Conservation (phyloP, 2,888 invertebrate genomes). For the Mycalesis mineus region DNA sequence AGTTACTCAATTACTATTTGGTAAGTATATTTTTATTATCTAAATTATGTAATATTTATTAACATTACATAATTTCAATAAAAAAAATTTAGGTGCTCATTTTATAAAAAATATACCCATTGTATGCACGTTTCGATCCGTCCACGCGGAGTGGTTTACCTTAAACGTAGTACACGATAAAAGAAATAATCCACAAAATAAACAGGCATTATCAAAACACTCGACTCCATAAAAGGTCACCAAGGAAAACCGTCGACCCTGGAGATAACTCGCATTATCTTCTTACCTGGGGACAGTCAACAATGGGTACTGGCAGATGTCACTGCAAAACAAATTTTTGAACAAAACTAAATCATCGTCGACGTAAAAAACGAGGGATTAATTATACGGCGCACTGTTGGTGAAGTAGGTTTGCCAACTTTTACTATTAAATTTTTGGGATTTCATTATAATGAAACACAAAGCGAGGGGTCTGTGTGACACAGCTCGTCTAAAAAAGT, state of each 20-base stretch:
- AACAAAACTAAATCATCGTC: slow-evolving; percentile 62
- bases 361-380: slow-evolving; percentile 53
- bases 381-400: slow-evolving; percentile 37
- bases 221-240: slow-evolving; percentile 64
- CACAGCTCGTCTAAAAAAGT: too few species aligned
- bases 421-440: slow-evolving; percentile 28
- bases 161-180: slow-evolving; percentile 9
- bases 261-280: slow-evolving; percentile 71
- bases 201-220: slow-evolving; percentile 69
- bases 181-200: slow-evolving; percentile 54
- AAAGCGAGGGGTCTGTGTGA: background rate
- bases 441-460: background rate
- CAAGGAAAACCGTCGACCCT: slow-evolving; percentile 70
- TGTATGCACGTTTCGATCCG: background rate
- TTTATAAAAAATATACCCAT: too few species aligned
- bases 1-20: too few species aligned
- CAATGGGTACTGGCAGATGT: slow-evolving; percentile 72
- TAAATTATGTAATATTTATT: too few species aligned
- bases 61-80: too few species aligned
- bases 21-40: too few species aligned
- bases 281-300: slow-evolving; percentile 68
- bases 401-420: slow-evolving; percentile 32
- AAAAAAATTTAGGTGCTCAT: too few species aligned
- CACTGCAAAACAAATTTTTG: slow-evolving; percentile 73
- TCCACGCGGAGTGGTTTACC: slow-evolving; percentile 2